Evolutionary conservation across 1,140 invertebrate genomes (phyloP).

Genomic region (Heliconius nattereri): DNA sequence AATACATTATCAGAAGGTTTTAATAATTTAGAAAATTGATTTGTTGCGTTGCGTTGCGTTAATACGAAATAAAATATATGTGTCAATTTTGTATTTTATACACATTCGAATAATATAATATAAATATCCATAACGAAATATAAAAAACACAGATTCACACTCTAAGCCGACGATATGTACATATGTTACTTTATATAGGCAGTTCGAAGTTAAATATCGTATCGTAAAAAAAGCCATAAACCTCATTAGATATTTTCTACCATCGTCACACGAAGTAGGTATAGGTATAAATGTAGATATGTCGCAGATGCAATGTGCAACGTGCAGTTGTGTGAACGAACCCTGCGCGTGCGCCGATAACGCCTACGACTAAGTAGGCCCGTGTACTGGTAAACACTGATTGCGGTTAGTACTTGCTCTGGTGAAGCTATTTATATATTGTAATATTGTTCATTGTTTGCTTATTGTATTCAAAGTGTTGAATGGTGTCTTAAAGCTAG

Average conservation of each 20-base stretch:
- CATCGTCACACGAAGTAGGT: neutral
- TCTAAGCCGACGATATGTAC: no score
- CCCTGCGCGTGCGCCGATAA: slow-evolving; percentile 41
- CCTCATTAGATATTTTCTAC: neutral
- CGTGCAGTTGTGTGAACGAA: slow-evolving; percentile 37
- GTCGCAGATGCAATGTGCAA: neutral
- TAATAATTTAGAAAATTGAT: no score
- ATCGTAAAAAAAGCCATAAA: neutral
- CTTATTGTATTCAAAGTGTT: neutral
- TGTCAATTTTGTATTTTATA: no score
- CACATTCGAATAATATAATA: no score
- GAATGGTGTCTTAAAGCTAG: no score
- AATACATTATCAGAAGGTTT: no score
- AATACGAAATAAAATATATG: no score
- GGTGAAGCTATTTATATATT: neutral
- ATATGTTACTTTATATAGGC: neutral
- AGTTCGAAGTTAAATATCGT: neutral
- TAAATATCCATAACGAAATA: neutral
- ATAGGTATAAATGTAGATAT: no score
- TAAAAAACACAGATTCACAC: no score
- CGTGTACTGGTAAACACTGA: neutral
- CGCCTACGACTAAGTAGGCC: neutral
- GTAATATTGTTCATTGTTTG: neutral
- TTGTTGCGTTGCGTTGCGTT: no score
- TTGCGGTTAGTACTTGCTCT: neutral